Evolutionary conservation across 2,888 invertebrate genomes (phyloP), one percentile per base, ranked within the genome.

Genomic region (Drosophila meridiana): DNA sequence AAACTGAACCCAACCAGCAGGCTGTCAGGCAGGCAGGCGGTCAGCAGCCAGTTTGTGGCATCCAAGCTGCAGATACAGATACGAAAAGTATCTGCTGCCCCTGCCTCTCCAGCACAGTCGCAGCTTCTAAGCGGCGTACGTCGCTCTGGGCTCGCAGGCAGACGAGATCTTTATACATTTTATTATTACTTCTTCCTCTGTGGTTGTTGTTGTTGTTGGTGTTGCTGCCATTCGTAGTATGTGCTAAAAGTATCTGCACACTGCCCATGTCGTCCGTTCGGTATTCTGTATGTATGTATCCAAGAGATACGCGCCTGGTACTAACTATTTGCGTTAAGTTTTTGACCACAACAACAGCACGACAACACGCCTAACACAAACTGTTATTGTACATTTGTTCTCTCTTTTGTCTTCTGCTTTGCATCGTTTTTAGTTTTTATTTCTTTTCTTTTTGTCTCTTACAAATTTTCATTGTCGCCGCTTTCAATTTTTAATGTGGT

Each of bases 111-210:
- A 3, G 9, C 63, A 8, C 34, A 42, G 50, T 34, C 52, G 48
- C 74, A 60, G 78, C 62, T 63, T 73, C 74, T 52, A 73, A 74
- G 63, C 62, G 55, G 36, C 42, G 30, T n/a, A 48, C 48, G 48
- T 60, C 65, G 59, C 47, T 55, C 32, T 56, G 32, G 50, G 50
- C 30, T 60, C 38, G 48, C 52, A 26, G 50, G 75, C 67, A 50
- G 56, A 78, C 62, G 74, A 74, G 80, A 79, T 79, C 70, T 79
- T 75, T 75, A 70, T 55, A 75, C 48, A 36, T 79, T 77, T 65
- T 78, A 50, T 78, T 75, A 66, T 70, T 75, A 74, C 60, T 69
- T 45, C 36, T 32, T 47, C 36, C 28, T 47, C 60, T 56, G 47
- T 52, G 68, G 34, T 45, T 64, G 45, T 30, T 71, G 40, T 43